Evolutionary conservation across 2,888 invertebrate species (phyloP).

Genomic region (Sarcophaga subvicina): DNA sequence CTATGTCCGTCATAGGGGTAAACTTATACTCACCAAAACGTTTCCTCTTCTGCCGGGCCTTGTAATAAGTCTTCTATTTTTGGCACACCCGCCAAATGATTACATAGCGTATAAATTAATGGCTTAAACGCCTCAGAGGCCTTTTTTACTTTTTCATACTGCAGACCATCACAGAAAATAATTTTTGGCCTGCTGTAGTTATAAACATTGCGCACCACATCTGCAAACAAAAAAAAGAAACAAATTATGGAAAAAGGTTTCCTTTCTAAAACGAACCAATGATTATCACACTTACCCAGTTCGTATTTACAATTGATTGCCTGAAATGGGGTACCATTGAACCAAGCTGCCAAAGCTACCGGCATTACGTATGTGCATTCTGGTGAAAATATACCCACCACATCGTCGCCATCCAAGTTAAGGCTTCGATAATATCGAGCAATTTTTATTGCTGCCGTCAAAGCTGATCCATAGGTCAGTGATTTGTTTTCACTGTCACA

Average conservation of each 20-base stretch:
- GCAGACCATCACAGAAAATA: slow-evolving; percentile 74
- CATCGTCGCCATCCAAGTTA: slow-evolving; percentile 70
- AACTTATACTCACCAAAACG: slow-evolving; percentile 45
- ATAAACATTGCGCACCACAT: slow-evolving; percentile 16
- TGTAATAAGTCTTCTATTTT: slow-evolving; percentile 40
- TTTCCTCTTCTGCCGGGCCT: background rate
- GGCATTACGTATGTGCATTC: slow-evolving; percentile 75
- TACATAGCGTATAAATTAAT: slow-evolving; percentile 47
- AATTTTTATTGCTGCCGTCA: slow-evolving; percentile 72
- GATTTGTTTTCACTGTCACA: slow-evolving; percentile 73
- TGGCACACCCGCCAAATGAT: slow-evolving; percentile 42
- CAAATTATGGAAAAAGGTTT: background rate
- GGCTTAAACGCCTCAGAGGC: slow-evolving; percentile 49
- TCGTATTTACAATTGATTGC: slow-evolving; percentile 73
- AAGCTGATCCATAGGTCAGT: slow-evolving; percentile 71
- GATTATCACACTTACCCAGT: slow-evolving; percentile 51
- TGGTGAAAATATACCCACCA: slow-evolving; percentile 74
- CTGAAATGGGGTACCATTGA: slow-evolving; percentile 75
- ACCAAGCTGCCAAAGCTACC: slow-evolving; percentile 74
- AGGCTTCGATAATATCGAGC: slow-evolving; percentile 69
- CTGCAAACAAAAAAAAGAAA: background rate
- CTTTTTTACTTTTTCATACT: slow-evolving; percentile 71
- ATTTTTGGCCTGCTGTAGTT: slow-evolving; percentile 72
- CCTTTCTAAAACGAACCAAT: background rate
- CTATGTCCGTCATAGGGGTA: too few relatives aligned